Percentiles rank a stretch among this genome's conserved stretches.
Evolutionary conservation across 2,113 vertebrate genomes (phyloP).

Genomic region (Myotis yumanensis): DNA sequence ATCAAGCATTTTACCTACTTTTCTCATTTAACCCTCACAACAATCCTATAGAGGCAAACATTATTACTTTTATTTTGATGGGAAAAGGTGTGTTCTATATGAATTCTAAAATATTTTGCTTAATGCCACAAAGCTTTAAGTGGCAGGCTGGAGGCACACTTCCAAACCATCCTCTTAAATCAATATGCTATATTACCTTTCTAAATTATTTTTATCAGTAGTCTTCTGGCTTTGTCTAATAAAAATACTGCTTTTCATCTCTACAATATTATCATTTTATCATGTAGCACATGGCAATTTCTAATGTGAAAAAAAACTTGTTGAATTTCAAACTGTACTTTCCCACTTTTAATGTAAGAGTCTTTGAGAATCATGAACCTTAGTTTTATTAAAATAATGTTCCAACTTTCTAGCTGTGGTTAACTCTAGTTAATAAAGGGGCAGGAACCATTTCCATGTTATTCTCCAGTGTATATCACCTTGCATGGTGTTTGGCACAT

Average conservation of each 20-base stretch:
- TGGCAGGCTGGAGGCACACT: background rate
- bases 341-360: background rate
- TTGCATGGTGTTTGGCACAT: background rate
- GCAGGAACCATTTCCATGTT: background rate
- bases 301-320: conserved; percentile 2
- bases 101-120: conserved; percentile 26
- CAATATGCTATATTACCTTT: background rate
- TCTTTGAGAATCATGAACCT: background rate
- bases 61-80: background rate
- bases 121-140: conserved; percentile 21
- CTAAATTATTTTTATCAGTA: conserved; percentile 41
- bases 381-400: background rate
- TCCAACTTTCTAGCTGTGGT: background rate
- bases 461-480: background rate
- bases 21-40: background rate
- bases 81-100: background rate
- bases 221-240: background rate
- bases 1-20: background rate
- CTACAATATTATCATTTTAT: conserved; percentile 4
- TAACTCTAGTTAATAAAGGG: background rate
- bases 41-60: background rate
- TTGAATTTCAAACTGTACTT: background rate
- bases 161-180: conserved; percentile 17
- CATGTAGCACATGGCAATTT: background rate
- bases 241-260: conserved; percentile 2